Conservation (phyloP, 2,797 vertebrate genomes). For the Prionace glauca region DNA sequence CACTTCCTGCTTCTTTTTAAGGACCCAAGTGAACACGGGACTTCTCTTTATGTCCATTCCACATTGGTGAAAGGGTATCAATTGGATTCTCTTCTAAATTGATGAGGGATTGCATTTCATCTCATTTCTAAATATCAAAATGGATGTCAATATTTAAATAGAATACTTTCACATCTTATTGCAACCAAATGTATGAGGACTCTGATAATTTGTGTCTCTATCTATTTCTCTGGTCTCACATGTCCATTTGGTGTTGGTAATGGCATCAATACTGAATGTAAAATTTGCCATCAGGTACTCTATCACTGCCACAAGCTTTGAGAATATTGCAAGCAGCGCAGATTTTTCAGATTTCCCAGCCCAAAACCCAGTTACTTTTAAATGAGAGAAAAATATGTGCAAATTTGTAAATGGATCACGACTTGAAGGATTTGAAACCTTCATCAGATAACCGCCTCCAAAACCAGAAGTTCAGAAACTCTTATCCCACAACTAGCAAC, state of each 20-base stretch:
- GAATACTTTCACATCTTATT: neutral
- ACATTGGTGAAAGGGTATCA: neutral
- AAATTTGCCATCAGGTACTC: neutral
- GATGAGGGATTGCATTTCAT: neutral
- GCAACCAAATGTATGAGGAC: neutral
- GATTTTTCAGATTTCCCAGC: neutral
- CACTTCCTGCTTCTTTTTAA: neutral
- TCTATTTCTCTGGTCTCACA: neutral
- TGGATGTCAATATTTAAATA: neutral
- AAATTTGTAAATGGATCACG: neutral
- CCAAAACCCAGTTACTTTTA: neutral
- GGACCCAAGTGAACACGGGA: neutral
- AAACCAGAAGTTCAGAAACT: neutral
- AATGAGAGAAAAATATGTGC: neutral
- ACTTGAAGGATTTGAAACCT: neutral
- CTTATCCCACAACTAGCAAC: neutral
- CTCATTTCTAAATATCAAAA: neutral
- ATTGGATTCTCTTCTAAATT: neutral
- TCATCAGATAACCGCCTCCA: neutral
- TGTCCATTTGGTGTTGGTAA: neutral
- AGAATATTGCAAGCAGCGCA: neutral
- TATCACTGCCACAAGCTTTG: neutral
- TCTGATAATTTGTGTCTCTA: neutral
- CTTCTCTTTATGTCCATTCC: neutral
- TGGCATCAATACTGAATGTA: too few relatives aligned